These are phyloP conservation scores for Aphidius ervi DNA, from an alignment of 1,140 invertebrate species.

Conservation along the genomic window DNA sequence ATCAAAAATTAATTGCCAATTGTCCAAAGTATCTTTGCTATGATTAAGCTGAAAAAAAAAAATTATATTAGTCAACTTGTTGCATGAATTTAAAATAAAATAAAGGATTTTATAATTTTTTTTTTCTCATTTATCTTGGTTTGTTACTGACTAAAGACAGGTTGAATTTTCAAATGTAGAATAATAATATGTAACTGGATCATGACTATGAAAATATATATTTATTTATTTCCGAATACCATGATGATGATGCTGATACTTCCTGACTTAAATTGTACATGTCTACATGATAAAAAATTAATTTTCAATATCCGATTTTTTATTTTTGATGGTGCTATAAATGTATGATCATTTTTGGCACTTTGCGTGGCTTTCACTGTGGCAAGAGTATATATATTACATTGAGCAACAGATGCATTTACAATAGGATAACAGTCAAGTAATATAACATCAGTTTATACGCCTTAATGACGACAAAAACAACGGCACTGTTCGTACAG, in stretches of 20 bases:
- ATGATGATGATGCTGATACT: not conserved
- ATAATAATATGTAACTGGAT: too few species aligned
- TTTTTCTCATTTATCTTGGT: too few species aligned
- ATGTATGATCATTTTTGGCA: conserved; percentile 14
- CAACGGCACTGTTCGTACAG: conserved; percentile 19
- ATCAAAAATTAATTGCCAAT: too few species aligned
- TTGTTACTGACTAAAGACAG: too few species aligned
- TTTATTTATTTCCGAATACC: too few species aligned
- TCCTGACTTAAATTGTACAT: not conserved
- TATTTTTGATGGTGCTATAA: conserved; percentile 16
- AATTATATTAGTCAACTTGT: too few species aligned
- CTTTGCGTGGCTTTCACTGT: conserved; percentile 22
- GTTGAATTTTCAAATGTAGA: not conserved
- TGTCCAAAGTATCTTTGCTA: too few species aligned
- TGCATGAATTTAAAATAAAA: too few species aligned
- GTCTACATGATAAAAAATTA: conserved; percentile 23
- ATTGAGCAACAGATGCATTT: conserved; percentile 34
- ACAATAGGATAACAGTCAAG: conserved; percentile 27
- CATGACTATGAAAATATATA: too few species aligned
- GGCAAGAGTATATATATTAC: conserved; percentile 1
- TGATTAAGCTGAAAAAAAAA: too few species aligned
- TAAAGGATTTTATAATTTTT: too few species aligned
- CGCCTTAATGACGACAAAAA: conserved; percentile 22
- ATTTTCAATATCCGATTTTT: conserved; percentile 36
- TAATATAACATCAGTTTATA: conserved; percentile 20